Conservation (phyloP, 2,888 invertebrate species). For the Leptopilina myrica region DNA sequence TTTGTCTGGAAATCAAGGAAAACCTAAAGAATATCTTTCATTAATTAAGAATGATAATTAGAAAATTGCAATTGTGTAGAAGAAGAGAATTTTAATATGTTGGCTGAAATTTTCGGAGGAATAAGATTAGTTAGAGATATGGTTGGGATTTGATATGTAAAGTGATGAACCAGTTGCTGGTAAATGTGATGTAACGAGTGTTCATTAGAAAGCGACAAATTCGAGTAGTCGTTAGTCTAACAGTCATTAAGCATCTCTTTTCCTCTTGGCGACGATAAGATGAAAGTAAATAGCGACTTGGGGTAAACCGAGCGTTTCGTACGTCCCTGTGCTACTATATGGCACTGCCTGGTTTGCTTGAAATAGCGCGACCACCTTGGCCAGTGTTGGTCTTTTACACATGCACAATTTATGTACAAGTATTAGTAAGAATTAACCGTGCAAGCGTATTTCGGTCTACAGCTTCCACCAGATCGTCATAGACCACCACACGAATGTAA, state of each 20-base stretch:
- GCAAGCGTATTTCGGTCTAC: conserved; percentile 54
- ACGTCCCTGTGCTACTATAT: conserved; percentile 50
- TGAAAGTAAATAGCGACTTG: conserved; percentile 48
- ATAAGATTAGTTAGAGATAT: neutral
- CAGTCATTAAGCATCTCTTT: conserved; percentile 20
- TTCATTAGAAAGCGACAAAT: conserved; percentile 31
- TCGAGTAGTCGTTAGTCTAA: conserved; percentile 2
- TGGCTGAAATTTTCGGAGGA: too few relatives aligned
- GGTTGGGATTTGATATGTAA: neutral
- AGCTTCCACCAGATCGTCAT: conserved; percentile 49
- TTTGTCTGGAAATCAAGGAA: too few relatives aligned
- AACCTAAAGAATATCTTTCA: too few relatives aligned
- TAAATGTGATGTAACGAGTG: conserved; percentile 21
- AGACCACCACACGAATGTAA: conserved; percentile 43
- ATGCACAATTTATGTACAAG: conserved; percentile 47
- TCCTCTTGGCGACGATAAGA: conserved; percentile 14
- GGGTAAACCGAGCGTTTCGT: conserved; percentile 47
- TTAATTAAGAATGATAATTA: too few relatives aligned
- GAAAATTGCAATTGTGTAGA: neutral
- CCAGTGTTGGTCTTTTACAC: conserved; percentile 44
- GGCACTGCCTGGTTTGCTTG: conserved; percentile 52
- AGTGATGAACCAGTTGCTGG: neutral
- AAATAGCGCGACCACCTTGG: conserved; percentile 52
- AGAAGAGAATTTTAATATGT: neutral
- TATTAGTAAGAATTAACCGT: conserved; percentile 47